phyloP scores from a whole-genome alignment of 2,888 invertebrate species.

The Parthenolecanium corni region DNA sequence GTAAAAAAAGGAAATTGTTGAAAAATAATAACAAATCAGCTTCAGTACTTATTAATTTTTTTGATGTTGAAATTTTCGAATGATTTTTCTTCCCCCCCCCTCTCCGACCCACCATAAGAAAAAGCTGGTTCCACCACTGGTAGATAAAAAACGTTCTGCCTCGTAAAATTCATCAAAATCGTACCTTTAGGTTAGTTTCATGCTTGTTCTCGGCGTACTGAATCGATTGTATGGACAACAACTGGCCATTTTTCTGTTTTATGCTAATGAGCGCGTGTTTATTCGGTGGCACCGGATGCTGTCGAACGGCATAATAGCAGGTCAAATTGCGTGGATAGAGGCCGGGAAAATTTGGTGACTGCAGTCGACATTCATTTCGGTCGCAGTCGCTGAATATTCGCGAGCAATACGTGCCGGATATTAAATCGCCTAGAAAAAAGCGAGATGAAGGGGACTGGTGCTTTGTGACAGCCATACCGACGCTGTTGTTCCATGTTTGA shows the following conservation, averaged over 20 bases:
- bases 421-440: slow-evolving; percentile 73
- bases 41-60: no score
- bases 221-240: slow-evolving; percentile 67
- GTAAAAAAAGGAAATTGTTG: no score
- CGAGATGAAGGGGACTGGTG: slow-evolving; percentile 38
- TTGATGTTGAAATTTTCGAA: no score
- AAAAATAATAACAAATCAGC: no score
- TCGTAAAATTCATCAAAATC: no score
- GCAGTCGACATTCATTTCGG: slow-evolving; percentile 74
- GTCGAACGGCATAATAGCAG: slow-evolving; percentile 79
- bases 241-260: slow-evolving; percentile 70
- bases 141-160: no score
- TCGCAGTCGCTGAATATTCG: slow-evolving; percentile 86
- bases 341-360: slow-evolving; percentile 86
- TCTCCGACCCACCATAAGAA: no score
- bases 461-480: neutral
- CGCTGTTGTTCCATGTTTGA: neutral
- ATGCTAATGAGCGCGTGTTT: slow-evolving; percentile 80
- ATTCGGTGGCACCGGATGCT: slow-evolving; percentile 73
- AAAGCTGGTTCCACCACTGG: no score
- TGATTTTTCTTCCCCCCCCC: no score
- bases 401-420: slow-evolving; percentile 83
- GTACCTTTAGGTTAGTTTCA: slow-evolving; percentile 41
- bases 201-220: slow-evolving; percentile 36
- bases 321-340: slow-evolving; percentile 87